Evolutionary conservation across 2,888 invertebrate species (phyloP).

Genomic region (Idaea dimidiata): DNA sequence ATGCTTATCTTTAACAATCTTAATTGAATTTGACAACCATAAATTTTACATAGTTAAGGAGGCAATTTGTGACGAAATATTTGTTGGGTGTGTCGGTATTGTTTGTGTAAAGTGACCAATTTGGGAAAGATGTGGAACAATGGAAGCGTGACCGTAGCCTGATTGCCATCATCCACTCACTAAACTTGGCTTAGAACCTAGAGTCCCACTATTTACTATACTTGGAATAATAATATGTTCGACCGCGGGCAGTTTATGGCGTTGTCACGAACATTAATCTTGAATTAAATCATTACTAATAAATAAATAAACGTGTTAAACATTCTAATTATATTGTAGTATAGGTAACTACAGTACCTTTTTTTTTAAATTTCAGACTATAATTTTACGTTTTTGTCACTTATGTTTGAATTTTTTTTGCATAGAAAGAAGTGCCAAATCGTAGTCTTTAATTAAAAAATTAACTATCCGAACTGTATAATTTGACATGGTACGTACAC

Average conservation of each 20-base stretch:
- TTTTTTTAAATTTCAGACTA: no score
- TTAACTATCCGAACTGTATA: no score
- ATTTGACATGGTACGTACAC: no score
- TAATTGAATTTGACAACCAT: slow-evolving; percentile 28
- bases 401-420: no score
- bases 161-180: slow-evolving; percentile 58
- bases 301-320: no score
- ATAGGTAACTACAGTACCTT: no score
- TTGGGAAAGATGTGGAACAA: slow-evolving; percentile 60
- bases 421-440: no score
- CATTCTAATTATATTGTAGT: no score
- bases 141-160: slow-evolving; percentile 65
- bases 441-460: no score
- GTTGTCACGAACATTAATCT: slow-evolving; percentile 39
- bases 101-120: slow-evolving; percentile 56
- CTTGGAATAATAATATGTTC: slow-evolving; percentile 55
- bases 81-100: slow-evolving; percentile 35
- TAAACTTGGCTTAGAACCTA: slow-evolving; percentile 45
- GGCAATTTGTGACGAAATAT: slow-evolving; percentile 40
- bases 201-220: slow-evolving; percentile 42
- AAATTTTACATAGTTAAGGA: slow-evolving; percentile 26
- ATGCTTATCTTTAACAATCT: slow-evolving; percentile 23
- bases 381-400: no score
- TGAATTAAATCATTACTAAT: neutral
- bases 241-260: slow-evolving; percentile 29